Evolutionary conservation across 2,113 vertebrate species (phyloP).

Genomic region (Rhinogobius similis): DNA sequence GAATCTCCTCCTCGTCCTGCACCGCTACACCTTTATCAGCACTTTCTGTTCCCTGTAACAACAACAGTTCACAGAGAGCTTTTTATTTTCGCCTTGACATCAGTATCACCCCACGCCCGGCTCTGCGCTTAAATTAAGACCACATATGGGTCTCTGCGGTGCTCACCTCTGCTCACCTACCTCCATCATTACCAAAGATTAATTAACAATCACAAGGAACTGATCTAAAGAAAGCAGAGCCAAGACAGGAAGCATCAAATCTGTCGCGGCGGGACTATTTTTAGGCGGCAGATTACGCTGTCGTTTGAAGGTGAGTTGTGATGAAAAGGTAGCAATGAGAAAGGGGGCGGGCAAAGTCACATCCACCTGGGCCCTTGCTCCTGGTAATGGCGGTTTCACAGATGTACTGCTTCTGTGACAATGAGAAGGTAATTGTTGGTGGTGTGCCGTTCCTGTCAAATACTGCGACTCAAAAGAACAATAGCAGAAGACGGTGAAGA

Average conservation of each 20-base stretch:
- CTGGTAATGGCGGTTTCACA: constrained; percentile 46
- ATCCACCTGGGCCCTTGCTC: constrained; percentile 30
- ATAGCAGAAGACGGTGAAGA: constrained; percentile 17
- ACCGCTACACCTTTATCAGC: constrained; percentile 1
- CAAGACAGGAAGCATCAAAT: constrained; percentile 62
- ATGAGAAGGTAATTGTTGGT: constrained; percentile 49
- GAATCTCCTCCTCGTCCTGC: constrained; percentile 8
- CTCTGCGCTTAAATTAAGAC: constrained; percentile 34
- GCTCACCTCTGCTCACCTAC: constrained; percentile 6
- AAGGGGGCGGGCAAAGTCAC: constrained; percentile 43
- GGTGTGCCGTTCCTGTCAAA: constrained; percentile 53
- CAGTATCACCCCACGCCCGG: constrained; percentile 13
- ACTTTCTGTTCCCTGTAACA: constrained; percentile 17
- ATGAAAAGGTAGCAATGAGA: constrained; percentile 55
- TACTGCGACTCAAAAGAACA: constrained; percentile 42
- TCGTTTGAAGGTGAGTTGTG: constrained; percentile 72
- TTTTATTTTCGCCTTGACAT: constrained; percentile 19
- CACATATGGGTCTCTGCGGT: constrained; percentile 33
- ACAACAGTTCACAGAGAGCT: constrained; percentile 3
- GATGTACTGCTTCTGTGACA: constrained; percentile 53
- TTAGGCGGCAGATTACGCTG: constrained; percentile 60
- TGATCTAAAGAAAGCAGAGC: constrained; percentile 58
- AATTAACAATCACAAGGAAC: constrained; percentile 67
- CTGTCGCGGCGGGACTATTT: constrained; percentile 67
- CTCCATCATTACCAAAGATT: constrained; percentile 61